A percentile compares a stretch with the other conserved stretches of the same genome.
These are phyloP conservation scores for Drosophila kambysellisi DNA, from an alignment of 2,888 invertebrate species.

Conservation along the genomic window DNA sequence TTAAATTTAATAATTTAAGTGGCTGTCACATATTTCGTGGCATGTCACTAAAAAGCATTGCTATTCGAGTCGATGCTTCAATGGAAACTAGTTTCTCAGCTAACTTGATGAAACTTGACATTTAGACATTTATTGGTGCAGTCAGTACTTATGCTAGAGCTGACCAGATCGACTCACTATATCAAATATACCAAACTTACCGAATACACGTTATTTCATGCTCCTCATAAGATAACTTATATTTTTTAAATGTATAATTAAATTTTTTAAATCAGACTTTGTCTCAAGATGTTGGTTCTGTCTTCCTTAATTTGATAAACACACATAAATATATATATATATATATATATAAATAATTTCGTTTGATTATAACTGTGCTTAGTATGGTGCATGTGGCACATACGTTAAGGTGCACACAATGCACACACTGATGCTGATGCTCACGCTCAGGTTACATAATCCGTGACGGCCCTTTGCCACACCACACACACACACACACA, in stretches of 20 bases:
- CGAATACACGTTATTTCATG: too few relatives aligned
- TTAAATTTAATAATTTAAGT: neutral
- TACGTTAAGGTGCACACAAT: conserved; percentile 15
- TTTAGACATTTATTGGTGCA: too few relatives aligned
- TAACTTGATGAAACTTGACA: too few relatives aligned
- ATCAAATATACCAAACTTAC: too few relatives aligned
- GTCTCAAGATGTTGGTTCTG: neutral
- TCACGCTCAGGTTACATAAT: conserved; percentile 57
- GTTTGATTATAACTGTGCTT: conserved; percentile 21
- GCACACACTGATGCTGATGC: conserved; percentile 14
- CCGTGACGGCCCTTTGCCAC: conserved; percentile 23
- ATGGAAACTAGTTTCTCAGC: too few relatives aligned
- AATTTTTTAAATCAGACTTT: too few relatives aligned
- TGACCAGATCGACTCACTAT: neutral
- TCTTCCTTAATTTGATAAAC: neutral
- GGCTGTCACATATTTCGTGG: neutral
- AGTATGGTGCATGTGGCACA: conserved; percentile 19
- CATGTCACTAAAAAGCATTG: neutral
- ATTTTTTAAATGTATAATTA: too few relatives aligned
- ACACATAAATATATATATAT: neutral
- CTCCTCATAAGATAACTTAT: too few relatives aligned
- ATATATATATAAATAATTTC: neutral
- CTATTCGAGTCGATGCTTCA: neutral
- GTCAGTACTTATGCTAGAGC: neutral
- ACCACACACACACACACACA: conserved; percentile 9